phyloP scores from a whole-genome alignment of 2,113 vertebrate species.

The Brevimyrus niger region DNA sequence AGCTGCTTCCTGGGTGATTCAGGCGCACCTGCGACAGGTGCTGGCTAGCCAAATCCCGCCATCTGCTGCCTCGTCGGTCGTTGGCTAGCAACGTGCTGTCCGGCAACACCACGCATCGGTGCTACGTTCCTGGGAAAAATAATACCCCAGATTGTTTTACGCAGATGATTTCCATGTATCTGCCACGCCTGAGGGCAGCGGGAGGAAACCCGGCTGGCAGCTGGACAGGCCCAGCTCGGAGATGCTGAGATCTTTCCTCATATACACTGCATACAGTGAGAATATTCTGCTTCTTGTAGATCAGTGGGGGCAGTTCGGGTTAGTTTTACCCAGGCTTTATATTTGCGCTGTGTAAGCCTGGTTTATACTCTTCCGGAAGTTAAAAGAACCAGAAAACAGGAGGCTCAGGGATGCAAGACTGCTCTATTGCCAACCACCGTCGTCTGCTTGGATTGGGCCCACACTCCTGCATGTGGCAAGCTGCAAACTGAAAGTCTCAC shows the following conservation, averaged over 20 bases:
- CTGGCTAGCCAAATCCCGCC: not conserved
- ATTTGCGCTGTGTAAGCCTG: not conserved
- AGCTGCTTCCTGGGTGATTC: not conserved
- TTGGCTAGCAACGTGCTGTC: not conserved
- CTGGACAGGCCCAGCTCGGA: not conserved
- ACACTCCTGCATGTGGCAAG: not conserved
- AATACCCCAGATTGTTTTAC: slow-evolving; percentile 3
- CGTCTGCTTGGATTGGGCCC: not conserved
- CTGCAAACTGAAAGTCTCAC: not conserved
- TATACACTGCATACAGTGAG: not conserved
- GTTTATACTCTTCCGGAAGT: not conserved
- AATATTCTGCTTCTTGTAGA: not conserved
- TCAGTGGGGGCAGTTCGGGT: not conserved
- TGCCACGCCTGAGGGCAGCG: not conserved
- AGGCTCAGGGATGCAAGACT: not conserved
- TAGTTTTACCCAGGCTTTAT: not conserved
- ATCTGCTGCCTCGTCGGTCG: not conserved
- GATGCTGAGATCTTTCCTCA: not conserved
- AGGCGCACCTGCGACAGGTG: slow-evolving; percentile 13
- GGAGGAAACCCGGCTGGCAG: not conserved
- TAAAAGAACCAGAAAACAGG: not conserved
- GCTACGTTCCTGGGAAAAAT: not conserved
- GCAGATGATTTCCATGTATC: not conserved
- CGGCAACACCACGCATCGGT: not conserved
- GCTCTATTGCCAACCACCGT: not conserved